phyloP scores from a whole-genome alignment of 2,113 vertebrate species.

The Climacteris rufus region DNA sequence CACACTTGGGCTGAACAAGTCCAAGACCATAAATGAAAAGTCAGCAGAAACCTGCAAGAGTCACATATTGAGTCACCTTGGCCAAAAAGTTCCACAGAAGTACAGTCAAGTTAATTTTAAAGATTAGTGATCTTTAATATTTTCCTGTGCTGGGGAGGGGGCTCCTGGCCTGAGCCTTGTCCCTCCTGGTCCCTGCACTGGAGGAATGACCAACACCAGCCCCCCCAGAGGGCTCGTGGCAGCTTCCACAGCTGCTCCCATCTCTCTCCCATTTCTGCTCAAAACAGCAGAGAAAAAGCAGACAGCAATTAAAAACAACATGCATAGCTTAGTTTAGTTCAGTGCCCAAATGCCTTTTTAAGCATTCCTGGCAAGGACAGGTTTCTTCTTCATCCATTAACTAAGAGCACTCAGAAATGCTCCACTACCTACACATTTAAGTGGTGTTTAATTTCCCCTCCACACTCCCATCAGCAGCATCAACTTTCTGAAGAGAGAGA shows the following conservation, averaged over 20 bases:
- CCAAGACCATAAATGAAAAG: neutral
- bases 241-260: neutral
- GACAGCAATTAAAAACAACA: neutral
- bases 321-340: neutral
- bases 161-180: neutral
- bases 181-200: neutral
- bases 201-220: neutral
- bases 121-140: neutral
- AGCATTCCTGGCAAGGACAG: neutral
- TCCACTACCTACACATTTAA: fast-evolving
- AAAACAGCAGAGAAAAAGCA: neutral
- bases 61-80: fast-evolving
- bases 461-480: neutral
- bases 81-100: fast-evolving
- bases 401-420: neutral
- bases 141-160: neutral
- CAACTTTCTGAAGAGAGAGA: neutral
- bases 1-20: neutral
- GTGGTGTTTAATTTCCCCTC: neutral
- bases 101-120: fast-evolving
- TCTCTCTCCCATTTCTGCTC: neutral
- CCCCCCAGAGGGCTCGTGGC: fast-evolving
- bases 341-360: neutral
- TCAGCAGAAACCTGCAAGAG: neutral
- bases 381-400: neutral